A percentile compares a stretch with the other conserved stretches of the same genome.
Evolutionary conservation across 2,113 vertebrate species (phyloP).

Genomic region (Chloebia gouldiae): DNA sequence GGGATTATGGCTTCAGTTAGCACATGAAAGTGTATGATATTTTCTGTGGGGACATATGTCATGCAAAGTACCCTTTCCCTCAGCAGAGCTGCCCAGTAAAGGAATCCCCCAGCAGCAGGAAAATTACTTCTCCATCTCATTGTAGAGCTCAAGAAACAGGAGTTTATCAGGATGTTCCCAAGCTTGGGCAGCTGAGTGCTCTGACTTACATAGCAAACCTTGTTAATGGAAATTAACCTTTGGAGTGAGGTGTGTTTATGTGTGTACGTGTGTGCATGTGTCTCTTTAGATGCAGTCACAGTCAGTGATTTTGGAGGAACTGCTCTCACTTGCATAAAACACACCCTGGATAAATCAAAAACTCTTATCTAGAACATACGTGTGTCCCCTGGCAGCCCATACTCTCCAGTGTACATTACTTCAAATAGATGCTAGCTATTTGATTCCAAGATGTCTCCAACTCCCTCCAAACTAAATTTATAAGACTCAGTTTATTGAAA

Average conservation of each 20-base stretch:
- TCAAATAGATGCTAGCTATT: neutral
- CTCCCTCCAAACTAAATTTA: neutral
- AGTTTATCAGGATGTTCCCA: neutral
- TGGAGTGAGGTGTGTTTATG: neutral
- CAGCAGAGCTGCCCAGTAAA: neutral
- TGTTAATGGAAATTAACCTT: neutral
- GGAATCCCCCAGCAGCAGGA: neutral
- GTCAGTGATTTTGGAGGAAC: neutral
- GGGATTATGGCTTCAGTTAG: neutral
- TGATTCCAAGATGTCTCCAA: neutral
- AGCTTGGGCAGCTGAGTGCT: neutral
- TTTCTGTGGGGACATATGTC: neutral
- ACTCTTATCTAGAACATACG: neutral
- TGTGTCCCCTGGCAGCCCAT: neutral
- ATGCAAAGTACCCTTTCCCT: neutral
- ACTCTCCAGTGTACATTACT: neutral
- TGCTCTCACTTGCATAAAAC: neutral
- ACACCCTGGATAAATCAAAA: neutral
- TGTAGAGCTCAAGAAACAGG: neutral
- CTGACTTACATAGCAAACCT: neutral
- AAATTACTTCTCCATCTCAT: neutral
- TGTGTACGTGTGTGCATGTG: neutral
- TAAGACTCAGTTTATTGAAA: neutral
- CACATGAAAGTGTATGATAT: neutral
- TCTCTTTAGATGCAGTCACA: neutral